phyloP scores from a whole-genome alignment of 2,797 vertebrate genomes.

The Brachymystax lenok region DNA sequence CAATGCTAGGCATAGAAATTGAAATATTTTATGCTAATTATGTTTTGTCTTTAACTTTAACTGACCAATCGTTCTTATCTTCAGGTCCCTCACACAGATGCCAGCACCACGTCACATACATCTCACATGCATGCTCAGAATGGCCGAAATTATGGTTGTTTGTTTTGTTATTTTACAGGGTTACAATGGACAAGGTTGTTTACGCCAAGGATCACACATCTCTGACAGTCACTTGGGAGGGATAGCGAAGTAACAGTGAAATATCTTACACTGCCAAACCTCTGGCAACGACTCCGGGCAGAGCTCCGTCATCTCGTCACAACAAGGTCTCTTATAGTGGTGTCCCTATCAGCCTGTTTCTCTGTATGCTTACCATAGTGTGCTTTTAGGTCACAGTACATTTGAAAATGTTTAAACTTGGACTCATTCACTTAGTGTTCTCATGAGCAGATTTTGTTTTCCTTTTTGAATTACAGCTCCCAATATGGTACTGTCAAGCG shows the following conservation, averaged over 20 bases:
- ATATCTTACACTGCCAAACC: conserved; percentile 80
- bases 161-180: conserved; percentile 80
- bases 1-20: conserved; percentile 71
- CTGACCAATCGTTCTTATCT: conserved; percentile 76
- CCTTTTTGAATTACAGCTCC: conserved; percentile 71
- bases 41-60: conserved; percentile 58
- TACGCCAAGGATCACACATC: conserved; percentile 81
- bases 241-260: conserved; percentile 76
- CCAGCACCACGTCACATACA: conserved; percentile 81
- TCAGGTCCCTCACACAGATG: conserved; percentile 80
- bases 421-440: conserved; percentile 79
- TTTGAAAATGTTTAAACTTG: conserved; percentile 74
- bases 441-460: conserved; percentile 58
- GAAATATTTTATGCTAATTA: conserved; percentile 69
- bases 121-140: conserved; percentile 85
- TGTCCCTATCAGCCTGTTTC: conserved; percentile 51
- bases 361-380: conserved; percentile 68
- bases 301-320: background rate
- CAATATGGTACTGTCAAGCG: conserved; percentile 78
- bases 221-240: conserved; percentile 84
- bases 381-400: conserved; percentile 77
- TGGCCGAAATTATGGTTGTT: conserved; percentile 80
- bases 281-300: conserved; percentile 40
- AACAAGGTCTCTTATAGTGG: conserved; percentile 28
- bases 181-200: conserved; percentile 74